Evolutionary conservation across 1,140 invertebrate species (phyloP).

Genomic region (Micrasema minimum): DNA sequence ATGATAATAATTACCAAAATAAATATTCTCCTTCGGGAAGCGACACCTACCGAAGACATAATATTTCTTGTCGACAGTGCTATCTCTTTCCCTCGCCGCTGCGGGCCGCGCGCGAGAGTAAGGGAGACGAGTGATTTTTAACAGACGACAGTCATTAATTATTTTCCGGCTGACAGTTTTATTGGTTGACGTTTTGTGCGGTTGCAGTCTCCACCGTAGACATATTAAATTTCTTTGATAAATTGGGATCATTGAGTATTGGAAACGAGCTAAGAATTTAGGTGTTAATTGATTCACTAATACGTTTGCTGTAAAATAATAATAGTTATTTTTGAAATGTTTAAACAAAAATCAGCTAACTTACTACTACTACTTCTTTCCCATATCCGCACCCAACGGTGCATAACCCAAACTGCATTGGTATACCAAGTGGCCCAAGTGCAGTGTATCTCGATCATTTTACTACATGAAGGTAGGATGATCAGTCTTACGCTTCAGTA

Average conservation of each 20-base stretch:
- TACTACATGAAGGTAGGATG: too few species aligned
- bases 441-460: too few species aligned
- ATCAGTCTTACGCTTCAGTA: too few species aligned
- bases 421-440: too few species aligned
- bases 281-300: slow-evolving; percentile 26
- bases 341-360: too few species aligned
- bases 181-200: slow-evolving; percentile 49
- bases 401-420: too few species aligned
- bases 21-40: slow-evolving; percentile 47
- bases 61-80: slow-evolving; percentile 40
- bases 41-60: slow-evolving; percentile 43
- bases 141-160: slow-evolving; percentile 47
- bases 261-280: slow-evolving; percentile 9
- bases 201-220: slow-evolving; percentile 24
- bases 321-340: background rate
- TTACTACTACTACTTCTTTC: too few species aligned
- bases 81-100: slow-evolving; percentile 31
- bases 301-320: too few species aligned
- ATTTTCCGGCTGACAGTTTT: slow-evolving; percentile 52
- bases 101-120: background rate
- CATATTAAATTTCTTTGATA: slow-evolving; percentile 40
- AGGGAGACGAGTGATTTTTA: slow-evolving; percentile 26
- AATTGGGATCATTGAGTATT: slow-evolving; percentile 26
- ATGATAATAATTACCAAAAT: slow-evolving; percentile 54
- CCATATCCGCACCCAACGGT: too few species aligned